Evolutionary conservation across 2,113 vertebrate species (phyloP), one percentile per base, ranked within the genome.

Genomic region (Ia io): DNA sequence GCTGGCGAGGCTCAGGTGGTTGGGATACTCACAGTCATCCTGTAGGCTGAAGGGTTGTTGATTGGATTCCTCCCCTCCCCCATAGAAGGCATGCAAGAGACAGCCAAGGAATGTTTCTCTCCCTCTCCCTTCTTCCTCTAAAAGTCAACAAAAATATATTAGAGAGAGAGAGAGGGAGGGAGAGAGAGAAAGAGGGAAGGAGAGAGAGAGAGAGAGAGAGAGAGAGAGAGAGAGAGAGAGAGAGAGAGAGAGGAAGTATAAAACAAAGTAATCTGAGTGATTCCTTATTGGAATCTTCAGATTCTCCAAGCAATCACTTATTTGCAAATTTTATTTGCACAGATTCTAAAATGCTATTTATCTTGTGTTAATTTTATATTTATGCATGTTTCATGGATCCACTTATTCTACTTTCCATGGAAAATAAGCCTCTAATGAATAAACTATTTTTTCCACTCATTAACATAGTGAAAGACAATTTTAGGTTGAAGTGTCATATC

Each of bases 371-470:
- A 76, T 87, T 67, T 94, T n/a, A 47, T 47, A 80, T 90, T 23
- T 61, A 73, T 73, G 30, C 71, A 90, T 84, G 67, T 93, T 94
- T 90, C 80, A 82, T 92, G 53, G 51, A 47, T 79, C 51, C 73
- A 30, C 17, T 88, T 87, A 49, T 9, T 93, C 63, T 18, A 53
- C 37, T 69, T 87, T 42, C 70, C 22, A 51, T 22, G 80, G 74
- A 92, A 94, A 89, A 86, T 84, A 86, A 82, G 44, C 6, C 12
- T 51, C 32, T 94, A 89, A 91, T 93, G 86, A 91, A 93, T 84
- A 92, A 95, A 87, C 78, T 87, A 87, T 56, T 93, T 59, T 79
- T 95, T 90, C 80, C 35, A 74, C 35, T 90, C n/a, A 73, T 91
- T 93, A 37, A 94, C 65, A 90, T 47, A 77, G 30, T 35, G 30